Evolutionary conservation across 1,140 invertebrate species (phyloP).

Genomic region (Metaphire vulgaris): DNA sequence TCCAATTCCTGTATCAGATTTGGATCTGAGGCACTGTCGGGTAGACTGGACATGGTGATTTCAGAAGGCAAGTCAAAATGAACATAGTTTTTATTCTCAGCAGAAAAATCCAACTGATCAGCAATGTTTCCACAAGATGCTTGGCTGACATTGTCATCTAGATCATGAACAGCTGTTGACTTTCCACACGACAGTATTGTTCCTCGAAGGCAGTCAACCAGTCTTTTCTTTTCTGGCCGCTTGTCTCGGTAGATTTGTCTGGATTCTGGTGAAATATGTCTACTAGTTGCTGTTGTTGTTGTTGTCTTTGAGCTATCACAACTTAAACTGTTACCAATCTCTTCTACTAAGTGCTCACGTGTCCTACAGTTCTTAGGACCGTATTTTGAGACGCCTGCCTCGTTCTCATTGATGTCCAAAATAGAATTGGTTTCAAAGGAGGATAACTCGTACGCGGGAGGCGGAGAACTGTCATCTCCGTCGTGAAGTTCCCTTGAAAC

Average conservation of each 20-base stretch:
- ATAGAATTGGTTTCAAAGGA: background rate
- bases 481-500: background rate
- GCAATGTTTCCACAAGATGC: too few relatives aligned
- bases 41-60: slow-evolving; percentile 56
- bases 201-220: background rate
- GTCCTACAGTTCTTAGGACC: too few relatives aligned
- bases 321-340: too few relatives aligned
- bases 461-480: too few relatives aligned
- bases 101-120: background rate
- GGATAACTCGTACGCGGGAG: background rate
- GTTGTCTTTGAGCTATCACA: too few relatives aligned
- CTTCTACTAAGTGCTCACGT: too few relatives aligned
- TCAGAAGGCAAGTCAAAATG: background rate
- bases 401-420: background rate
- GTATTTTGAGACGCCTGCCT: too few relatives aligned
- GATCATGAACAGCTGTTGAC: background rate
- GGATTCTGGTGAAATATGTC: too few relatives aligned
- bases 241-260: too few relatives aligned
- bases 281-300: too few relatives aligned
- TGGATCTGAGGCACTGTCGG: slow-evolving; percentile 83
- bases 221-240: background rate
- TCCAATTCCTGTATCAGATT: too few relatives aligned
- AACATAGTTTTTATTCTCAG: background rate
- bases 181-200: background rate
- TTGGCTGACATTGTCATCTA: too few relatives aligned